phyloP scores from a whole-genome alignment of 1,140 invertebrate genomes.

The Hypsibius dujardini region DNA sequence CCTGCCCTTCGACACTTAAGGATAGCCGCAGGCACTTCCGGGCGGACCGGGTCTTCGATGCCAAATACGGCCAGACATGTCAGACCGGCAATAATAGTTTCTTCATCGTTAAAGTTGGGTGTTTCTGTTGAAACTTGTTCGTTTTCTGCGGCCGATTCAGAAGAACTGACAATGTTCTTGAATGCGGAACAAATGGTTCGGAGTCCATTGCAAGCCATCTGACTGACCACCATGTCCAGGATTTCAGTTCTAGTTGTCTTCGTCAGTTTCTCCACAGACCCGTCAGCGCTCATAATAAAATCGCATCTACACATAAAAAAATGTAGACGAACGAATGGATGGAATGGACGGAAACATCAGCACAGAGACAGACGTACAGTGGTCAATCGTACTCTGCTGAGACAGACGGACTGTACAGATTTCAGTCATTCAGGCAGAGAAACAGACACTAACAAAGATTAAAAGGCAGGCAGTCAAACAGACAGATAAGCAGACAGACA shows the following conservation, averaged over 20 bases:
- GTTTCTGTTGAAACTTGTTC: too few species aligned
- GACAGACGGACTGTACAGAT: too few species aligned
- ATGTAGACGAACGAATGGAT: background rate
- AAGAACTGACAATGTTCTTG: conserved; percentile 53
- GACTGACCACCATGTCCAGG: conserved; percentile 87
- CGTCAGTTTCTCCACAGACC: conserved; percentile 70
- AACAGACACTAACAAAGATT: too few species aligned
- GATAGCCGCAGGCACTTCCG: conserved; percentile 19
- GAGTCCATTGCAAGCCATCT: conserved; percentile 94
- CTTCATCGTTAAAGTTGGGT: too few species aligned
- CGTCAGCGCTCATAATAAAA: conserved; percentile 82
- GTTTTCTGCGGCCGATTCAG: background rate
- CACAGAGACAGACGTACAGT: too few species aligned
- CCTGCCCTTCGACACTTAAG: background rate
- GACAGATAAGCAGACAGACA: too few species aligned
- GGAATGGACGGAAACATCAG: too few species aligned
- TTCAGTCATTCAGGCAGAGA: too few species aligned
- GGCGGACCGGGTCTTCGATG: conserved; percentile 21
- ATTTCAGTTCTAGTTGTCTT: conserved; percentile 78
- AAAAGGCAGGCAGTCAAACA: too few species aligned
- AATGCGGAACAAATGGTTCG: conserved; percentile 89
- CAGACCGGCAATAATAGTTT: background rate
- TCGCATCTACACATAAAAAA: conserved; percentile 68
- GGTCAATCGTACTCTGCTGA: too few species aligned
- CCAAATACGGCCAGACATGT: conserved; percentile 3